phyloP scores from a whole-genome alignment of 2,113 vertebrate genomes.

The Lanius ludovicianus region DNA sequence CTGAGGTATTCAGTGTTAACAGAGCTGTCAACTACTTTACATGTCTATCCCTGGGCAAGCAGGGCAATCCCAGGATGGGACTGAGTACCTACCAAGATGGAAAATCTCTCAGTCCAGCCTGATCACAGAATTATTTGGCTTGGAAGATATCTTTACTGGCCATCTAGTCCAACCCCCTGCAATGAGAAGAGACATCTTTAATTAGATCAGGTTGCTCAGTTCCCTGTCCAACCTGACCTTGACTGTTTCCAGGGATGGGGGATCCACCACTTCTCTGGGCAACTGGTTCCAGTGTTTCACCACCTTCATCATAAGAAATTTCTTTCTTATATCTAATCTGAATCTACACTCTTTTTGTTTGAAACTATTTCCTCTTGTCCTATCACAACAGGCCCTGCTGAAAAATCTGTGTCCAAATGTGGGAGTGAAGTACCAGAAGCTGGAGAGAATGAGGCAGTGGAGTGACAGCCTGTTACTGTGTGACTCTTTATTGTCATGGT shows the following conservation, averaged over 20 bases:
- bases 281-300: background rate
- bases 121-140: background rate
- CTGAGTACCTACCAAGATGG: background rate
- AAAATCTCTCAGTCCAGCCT: background rate
- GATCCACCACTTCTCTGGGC: background rate
- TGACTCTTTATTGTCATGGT: background rate
- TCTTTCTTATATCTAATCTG: background rate
- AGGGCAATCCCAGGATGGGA: background rate
- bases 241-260: background rate
- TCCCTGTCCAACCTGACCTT: background rate
- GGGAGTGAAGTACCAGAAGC: background rate
- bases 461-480: background rate
- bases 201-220: background rate
- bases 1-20: background rate
- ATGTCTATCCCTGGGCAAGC: background rate
- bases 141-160: background rate
- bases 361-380: background rate
- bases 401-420: background rate
- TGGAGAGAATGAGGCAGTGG: background rate
- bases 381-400: accelerated
- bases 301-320: background rate
- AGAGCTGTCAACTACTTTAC: background rate
- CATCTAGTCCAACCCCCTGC: background rate
- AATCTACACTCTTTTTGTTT: background rate
- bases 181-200: background rate